phyloP scores from a whole-genome alignment of 1,140 invertebrate genomes.

The Zaprionus camerounensis region DNA sequence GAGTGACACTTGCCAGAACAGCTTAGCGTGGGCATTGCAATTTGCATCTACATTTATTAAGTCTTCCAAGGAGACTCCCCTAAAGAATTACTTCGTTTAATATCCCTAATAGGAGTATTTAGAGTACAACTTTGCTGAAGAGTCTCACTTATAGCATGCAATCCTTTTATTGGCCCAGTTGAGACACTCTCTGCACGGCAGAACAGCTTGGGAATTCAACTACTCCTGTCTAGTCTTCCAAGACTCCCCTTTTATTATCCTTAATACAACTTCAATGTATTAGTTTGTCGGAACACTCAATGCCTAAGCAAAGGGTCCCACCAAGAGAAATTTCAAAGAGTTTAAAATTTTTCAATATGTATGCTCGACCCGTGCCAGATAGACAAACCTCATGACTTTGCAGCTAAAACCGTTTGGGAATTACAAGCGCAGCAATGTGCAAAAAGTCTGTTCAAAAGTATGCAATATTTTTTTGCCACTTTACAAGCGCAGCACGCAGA shows the following conservation, averaged over 20 bases:
- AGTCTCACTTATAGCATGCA: background rate
- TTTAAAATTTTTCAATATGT: constrained; percentile 71
- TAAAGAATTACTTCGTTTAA: no score
- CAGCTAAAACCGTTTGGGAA: constrained; percentile 59
- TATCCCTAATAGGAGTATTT: background rate
- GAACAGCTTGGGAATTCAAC: background rate
- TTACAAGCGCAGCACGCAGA: background rate
- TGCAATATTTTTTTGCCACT: constrained; percentile 46
- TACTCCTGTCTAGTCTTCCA: no score
- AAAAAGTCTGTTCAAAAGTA: constrained; percentile 29
- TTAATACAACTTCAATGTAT: constrained; percentile 48
- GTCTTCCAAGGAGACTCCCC: no score
- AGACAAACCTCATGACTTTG: background rate
- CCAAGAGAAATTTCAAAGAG: constrained; percentile 82
- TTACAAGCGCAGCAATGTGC: constrained; percentile 23
- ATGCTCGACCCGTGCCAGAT: fast-evolving
- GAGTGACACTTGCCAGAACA: no score
- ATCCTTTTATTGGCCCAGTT: background rate
- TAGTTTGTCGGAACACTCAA: constrained; percentile 71
- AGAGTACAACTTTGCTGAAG: background rate
- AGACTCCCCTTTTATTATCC: background rate
- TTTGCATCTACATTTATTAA: no score
- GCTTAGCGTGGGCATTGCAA: no score
- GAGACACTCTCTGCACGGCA: background rate
- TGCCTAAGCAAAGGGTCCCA: constrained; percentile 79